These are phyloP conservation scores for Elephantulus edwardii DNA, from an alignment of 2,113 vertebrate species.

Conservation along the genomic window DNA sequence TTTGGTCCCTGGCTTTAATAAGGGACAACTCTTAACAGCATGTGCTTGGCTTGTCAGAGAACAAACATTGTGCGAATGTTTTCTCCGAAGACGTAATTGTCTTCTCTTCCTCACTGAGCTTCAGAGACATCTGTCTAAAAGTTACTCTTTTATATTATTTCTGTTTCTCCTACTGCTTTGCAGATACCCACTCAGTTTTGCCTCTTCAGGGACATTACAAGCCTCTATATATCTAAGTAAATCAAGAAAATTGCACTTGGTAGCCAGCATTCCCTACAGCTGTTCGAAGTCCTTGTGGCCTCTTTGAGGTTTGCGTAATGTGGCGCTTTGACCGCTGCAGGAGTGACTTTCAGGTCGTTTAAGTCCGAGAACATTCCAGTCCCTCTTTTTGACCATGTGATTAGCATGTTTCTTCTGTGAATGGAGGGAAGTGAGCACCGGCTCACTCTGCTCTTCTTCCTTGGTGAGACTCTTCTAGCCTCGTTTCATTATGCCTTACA, in stretches of 20 bases:
- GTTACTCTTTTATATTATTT: conserved; percentile 23
- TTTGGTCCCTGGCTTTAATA: too few relatives aligned
- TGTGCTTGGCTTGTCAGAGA: not conserved
- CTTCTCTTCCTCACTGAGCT: not conserved
- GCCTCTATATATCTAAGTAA: conserved; percentile 25
- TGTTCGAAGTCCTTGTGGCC: not conserved
- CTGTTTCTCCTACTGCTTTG: not conserved
- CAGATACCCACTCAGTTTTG: not conserved
- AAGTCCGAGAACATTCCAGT: not conserved
- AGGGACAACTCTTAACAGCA: too few relatives aligned
- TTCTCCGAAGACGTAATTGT: not conserved
- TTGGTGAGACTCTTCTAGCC: not conserved
- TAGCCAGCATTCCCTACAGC: not conserved
- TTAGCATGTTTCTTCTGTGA: not conserved
- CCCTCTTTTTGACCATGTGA: not conserved
- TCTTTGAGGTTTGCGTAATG: conserved; percentile 5
- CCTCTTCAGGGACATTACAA: not conserved
- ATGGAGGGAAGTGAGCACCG: not conserved
- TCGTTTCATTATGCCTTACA: too few relatives aligned
- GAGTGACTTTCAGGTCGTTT: not conserved
- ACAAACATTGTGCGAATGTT: not conserved
- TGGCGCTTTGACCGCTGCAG: not conserved
- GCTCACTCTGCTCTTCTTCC: not conserved
- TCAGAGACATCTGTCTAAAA: conserved; percentile 13
- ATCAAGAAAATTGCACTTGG: conserved; percentile 4